These are phyloP conservation scores for Temnothorax longispinosus DNA, from an alignment of 1,140 invertebrate genomes.

Conservation along the genomic window DNA sequence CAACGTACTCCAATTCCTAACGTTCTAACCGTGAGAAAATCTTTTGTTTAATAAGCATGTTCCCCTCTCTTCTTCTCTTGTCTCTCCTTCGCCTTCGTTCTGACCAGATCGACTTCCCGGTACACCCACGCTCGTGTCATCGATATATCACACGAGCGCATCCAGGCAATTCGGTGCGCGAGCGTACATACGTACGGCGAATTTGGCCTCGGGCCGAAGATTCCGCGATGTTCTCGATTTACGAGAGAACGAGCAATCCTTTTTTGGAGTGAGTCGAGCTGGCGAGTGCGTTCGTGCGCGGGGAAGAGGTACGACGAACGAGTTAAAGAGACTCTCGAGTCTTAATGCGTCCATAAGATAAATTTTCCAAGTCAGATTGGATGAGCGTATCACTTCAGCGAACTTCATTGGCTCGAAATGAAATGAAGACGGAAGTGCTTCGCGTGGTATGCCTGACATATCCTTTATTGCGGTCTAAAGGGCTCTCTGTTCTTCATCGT, in stretches of 20 bases:
- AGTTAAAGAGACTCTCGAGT: conserved; percentile 32
- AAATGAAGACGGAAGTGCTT: conserved; percentile 54
- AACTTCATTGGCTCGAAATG: conserved; percentile 37
- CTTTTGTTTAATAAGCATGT: conserved; percentile 49
- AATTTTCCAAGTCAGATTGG: conserved; percentile 41
- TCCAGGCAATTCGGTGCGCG: conserved; percentile 42
- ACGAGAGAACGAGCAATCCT: conserved; percentile 66
- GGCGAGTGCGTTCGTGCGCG: conserved; percentile 24
- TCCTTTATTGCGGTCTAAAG: conserved; percentile 32
- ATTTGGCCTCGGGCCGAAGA: conserved; percentile 70
- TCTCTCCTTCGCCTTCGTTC: not conserved
- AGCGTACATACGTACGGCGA: conserved; percentile 46
- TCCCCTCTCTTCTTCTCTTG: conserved; percentile 6
- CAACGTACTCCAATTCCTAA: conserved; percentile 34
- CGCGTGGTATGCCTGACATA: not conserved
- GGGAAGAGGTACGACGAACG: not conserved
- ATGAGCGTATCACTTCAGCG: conserved; percentile 43
- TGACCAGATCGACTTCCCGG: conserved; percentile 69
- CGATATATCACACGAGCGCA: conserved; percentile 72
- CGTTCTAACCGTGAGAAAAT: conserved; percentile 48
- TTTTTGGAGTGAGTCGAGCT: conserved; percentile 66
- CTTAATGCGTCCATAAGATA: conserved; percentile 9
- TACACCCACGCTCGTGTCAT: conserved; percentile 75
- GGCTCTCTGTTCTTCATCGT: conserved; percentile 1
- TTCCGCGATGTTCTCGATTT: conserved; percentile 73